These are phyloP conservation scores for Corticium candelabrum DNA, from an alignment of 37 sponge, comb jelly and placozoan genomes.

Conservation along the genomic window DNA sequence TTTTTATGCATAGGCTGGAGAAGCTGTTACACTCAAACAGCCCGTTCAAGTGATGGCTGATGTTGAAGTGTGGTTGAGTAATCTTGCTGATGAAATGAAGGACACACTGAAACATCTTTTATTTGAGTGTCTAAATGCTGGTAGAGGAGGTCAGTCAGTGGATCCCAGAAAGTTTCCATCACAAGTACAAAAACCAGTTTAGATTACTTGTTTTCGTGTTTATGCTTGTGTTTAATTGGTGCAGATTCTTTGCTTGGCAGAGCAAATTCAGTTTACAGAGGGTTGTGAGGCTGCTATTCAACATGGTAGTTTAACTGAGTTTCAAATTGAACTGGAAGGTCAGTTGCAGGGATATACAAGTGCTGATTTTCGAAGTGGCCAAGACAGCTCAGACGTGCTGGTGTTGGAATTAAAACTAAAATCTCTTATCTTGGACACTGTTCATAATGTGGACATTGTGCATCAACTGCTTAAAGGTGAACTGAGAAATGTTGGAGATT, in stretches of 20 bases:
- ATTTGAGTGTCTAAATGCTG: constrained; percentile 50
- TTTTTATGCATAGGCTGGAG: too few species aligned
- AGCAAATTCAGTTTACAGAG: constrained; percentile 85
- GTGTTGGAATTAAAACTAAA: constrained; percentile 66
- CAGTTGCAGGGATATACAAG: constrained; percentile 76
- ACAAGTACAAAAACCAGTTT: constrained; percentile 34
- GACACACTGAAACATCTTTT: constrained; percentile 64
- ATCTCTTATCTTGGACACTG: constrained; percentile 85
- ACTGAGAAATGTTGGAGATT: constrained; percentile 37
- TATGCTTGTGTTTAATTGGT: not conserved
- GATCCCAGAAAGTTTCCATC: constrained; percentile 75
- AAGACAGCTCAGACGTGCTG: not conserved
- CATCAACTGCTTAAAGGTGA: constrained; percentile 21
- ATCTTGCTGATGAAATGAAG: constrained; percentile 83
- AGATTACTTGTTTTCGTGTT: not conserved
- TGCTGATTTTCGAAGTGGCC: constrained; percentile 19
- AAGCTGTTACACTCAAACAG: constrained; percentile 55
- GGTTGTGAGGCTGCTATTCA: constrained; percentile 87
- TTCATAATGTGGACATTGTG: constrained; percentile 83
- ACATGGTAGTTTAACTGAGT: constrained; percentile 44
- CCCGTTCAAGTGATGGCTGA: constrained; percentile 58
- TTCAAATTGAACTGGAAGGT: constrained; percentile 77
- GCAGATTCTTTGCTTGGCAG: constrained; percentile 75
- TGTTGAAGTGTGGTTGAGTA: constrained; percentile 83
- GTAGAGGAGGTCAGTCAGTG: constrained; percentile 23